phyloP scores from a whole-genome alignment of 2,113 vertebrate genomes.

The Calidris pygmaea region DNA sequence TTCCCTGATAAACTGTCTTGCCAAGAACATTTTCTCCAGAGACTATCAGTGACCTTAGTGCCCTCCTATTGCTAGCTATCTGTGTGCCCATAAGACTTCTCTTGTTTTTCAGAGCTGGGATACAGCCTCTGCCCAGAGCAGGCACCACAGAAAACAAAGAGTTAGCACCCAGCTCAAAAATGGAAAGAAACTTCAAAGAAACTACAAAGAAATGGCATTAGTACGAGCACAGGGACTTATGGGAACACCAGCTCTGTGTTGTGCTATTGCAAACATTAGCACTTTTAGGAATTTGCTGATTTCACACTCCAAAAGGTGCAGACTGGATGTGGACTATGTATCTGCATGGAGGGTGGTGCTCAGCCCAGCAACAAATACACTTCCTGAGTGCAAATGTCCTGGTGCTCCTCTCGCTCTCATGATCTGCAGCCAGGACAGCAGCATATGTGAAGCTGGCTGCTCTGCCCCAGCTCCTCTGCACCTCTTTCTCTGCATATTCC shows the following conservation, averaged over 20 bases:
- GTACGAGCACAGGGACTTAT: not conserved
- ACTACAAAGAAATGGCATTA: not conserved
- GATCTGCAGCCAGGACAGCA: not conserved
- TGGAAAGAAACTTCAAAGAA: not conserved
- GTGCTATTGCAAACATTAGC: not conserved
- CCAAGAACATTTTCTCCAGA: not conserved
- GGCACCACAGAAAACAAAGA: not conserved
- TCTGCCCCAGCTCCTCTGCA: rapidly evolving
- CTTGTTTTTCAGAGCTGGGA: not conserved
- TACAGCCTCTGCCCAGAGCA: not conserved
- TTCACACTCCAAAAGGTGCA: not conserved
- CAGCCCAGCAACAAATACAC: not conserved
- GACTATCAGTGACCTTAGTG: not conserved
- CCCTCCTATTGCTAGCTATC: not conserved
- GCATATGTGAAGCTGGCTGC: not conserved
- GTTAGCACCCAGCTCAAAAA: not conserved
- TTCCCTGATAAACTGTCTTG: not conserved
- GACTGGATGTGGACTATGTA: not conserved
- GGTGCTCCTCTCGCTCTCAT: not conserved
- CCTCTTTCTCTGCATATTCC: not conserved
- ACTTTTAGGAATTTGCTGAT: not conserved
- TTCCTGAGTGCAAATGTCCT: not conserved
- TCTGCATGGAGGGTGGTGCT: not conserved
- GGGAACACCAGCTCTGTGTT: not conserved
- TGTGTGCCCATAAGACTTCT: not conserved